Percentiles rank a stretch among this genome's conserved stretches.
Conservation (phyloP, 2,888 invertebrate genomes). For the Tuta absoluta region DNA sequence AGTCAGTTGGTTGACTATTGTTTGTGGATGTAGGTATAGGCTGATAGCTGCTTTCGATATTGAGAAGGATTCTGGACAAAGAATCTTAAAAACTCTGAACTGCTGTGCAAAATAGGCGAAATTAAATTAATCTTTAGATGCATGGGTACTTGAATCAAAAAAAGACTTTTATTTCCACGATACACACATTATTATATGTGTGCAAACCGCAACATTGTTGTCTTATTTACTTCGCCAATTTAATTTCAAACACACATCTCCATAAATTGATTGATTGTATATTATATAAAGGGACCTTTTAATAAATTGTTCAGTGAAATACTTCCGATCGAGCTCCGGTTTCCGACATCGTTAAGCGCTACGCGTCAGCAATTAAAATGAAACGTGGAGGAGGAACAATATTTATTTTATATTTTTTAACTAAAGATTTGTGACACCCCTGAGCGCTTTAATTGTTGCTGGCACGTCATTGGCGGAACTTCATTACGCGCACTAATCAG, state of each 20-base stretch:
- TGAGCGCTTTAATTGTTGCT: conserved; percentile 57
- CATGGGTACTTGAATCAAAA: no score
- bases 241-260: no score
- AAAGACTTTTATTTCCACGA: no score
- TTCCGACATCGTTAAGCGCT: conserved; percentile 53
- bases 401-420: conserved; percentile 39
- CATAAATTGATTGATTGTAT: conserved; percentile 27
- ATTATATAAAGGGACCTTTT: conserved; percentile 36
- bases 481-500: conserved; percentile 63
- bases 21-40: neutral
- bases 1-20: neutral
- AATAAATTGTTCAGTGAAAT: conserved; percentile 47
- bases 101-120: no score
- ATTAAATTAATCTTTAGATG: no score
- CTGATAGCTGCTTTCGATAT: no score
- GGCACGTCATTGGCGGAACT: conserved; percentile 60
- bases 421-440: conserved; percentile 53
- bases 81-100: no score
- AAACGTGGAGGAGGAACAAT: conserved; percentile 38
- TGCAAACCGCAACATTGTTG: no score
- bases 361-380: conserved; percentile 44
- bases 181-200: no score
- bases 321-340: conserved; percentile 44
- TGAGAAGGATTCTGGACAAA: no score
- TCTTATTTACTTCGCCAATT: no score